phyloP scores from a whole-genome alignment of 2,113 vertebrate species.

The Leptobrachium leishanense region DNA sequence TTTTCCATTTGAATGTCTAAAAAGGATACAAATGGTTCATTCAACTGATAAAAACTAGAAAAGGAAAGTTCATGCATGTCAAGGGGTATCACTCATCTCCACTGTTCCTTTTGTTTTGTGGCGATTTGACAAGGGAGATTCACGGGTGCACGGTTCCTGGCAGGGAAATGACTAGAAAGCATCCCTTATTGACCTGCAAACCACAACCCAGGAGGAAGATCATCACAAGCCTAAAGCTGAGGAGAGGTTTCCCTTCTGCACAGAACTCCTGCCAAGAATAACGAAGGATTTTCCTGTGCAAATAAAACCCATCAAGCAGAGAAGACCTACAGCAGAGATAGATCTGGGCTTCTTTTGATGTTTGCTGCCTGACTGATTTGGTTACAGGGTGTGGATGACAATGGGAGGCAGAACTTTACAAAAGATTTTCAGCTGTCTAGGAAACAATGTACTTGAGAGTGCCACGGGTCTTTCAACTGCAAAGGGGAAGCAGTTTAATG shows the following conservation, averaged over 20 bases:
- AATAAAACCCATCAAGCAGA: constrained; percentile 57
- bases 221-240: constrained; percentile 24
- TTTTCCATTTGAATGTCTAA: too few species aligned
- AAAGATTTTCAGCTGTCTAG: constrained; percentile 28
- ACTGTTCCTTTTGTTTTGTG: neutral
- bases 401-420: constrained; percentile 2
- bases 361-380: constrained; percentile 22
- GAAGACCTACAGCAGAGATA: constrained; percentile 35
- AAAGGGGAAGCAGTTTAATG: constrained; percentile 8
- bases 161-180: neutral
- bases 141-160: neutral
- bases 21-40: too few species aligned
- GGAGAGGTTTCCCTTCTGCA: constrained; percentile 49
- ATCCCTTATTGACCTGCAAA: constrained; percentile 35
- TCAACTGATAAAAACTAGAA: neutral
- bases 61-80: neutral
- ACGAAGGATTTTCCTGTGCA: constrained; percentile 58
- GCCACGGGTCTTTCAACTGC: neutral
- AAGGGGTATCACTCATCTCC: neutral
- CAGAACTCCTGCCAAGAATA: constrained; percentile 59
- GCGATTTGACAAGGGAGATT: neutral
- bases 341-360: constrained; percentile 10
- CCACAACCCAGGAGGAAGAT: constrained; percentile 8
- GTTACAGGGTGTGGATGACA: constrained; percentile 24
- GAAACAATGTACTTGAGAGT: constrained; percentile 10